These are phyloP conservation scores for Brachionus rubens DNA, from an alignment of 1,140 invertebrate species.

Conservation along the genomic window DNA sequence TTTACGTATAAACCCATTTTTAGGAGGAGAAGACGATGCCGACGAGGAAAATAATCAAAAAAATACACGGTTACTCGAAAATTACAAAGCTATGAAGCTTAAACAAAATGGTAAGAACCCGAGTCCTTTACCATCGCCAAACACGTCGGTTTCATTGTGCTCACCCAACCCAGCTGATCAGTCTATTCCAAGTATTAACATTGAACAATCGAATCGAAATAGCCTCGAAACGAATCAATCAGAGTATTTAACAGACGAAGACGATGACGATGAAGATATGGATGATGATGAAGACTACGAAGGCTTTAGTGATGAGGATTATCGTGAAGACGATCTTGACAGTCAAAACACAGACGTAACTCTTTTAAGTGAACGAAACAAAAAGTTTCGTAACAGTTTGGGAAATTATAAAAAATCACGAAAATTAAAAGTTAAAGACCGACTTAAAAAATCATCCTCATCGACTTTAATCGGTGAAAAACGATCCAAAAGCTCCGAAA, in stretches of 20 bases:
- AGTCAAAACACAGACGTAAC: not conserved
- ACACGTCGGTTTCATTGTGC: not conserved
- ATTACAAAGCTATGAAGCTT: slow-evolving; percentile 13
- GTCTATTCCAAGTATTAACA: slow-evolving; percentile 47
- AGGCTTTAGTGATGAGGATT: not conserved
- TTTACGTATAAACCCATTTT: slow-evolving; percentile 58
- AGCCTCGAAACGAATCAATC: slow-evolving; percentile 56
- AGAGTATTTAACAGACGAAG: slow-evolving; percentile 57
- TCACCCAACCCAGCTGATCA: slow-evolving; percentile 47
- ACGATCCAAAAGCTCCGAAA: not conserved
- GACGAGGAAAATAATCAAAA: not conserved
- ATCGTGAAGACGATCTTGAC: not conserved
- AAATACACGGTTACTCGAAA: not conserved
- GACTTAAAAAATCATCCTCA: slow-evolving; percentile 7
- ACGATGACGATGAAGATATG: slow-evolving; percentile 49
- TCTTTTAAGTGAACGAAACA: not conserved
- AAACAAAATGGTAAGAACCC: not conserved
- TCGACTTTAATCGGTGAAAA: not conserved
- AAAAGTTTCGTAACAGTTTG: not conserved
- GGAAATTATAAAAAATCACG: not conserved
- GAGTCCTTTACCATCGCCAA: not conserved
- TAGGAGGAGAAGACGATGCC: not conserved
- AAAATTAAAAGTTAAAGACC: not conserved
- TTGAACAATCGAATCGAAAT: slow-evolving; percentile 50
- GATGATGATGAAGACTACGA: slow-evolving; percentile 47